Evolutionary conservation across 2,797 vertebrate genomes (phyloP).

Genomic region (Acanthurus lineatus): DNA sequence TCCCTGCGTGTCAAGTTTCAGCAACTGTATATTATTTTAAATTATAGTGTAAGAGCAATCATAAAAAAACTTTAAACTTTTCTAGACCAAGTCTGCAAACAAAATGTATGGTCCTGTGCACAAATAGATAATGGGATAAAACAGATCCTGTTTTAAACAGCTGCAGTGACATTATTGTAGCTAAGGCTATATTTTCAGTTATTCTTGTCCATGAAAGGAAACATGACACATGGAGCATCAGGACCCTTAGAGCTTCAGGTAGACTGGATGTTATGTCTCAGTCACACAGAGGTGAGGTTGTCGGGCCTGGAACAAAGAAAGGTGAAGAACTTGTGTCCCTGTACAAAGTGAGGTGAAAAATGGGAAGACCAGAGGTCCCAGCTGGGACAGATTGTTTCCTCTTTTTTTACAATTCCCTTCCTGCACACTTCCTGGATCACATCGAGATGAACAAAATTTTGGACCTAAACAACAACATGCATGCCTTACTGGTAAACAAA

Average conservation of each 20-base stretch:
- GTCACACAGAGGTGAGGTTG: conserved; percentile 7
- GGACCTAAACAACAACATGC: not conserved
- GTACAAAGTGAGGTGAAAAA: conserved; percentile 64
- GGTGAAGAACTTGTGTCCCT: conserved; percentile 16
- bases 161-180: not conserved
- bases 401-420: conserved; percentile 64
- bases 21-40: no score
- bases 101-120: not conserved
- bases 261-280: not conserved
- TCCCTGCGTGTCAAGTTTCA: no score
- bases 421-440: conserved; percentile 17
- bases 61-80: no score
- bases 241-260: conserved; percentile 1
- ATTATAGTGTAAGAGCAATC: no score
- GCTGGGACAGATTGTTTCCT: conserved; percentile 43
- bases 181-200: not conserved
- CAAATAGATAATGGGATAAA: not conserved
- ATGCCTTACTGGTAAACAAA: not conserved
- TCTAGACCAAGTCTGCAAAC: no score
- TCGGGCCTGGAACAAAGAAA: conserved; percentile 32
- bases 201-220: not conserved
- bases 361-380: conserved; percentile 61
- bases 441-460: conserved; percentile 17
- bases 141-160: not conserved
- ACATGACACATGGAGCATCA: not conserved